Evolutionary conservation across 2,797 vertebrate genomes (phyloP), one percentile per base, ranked within the genome.

Genomic region (Fundulus diaphanus): DNA sequence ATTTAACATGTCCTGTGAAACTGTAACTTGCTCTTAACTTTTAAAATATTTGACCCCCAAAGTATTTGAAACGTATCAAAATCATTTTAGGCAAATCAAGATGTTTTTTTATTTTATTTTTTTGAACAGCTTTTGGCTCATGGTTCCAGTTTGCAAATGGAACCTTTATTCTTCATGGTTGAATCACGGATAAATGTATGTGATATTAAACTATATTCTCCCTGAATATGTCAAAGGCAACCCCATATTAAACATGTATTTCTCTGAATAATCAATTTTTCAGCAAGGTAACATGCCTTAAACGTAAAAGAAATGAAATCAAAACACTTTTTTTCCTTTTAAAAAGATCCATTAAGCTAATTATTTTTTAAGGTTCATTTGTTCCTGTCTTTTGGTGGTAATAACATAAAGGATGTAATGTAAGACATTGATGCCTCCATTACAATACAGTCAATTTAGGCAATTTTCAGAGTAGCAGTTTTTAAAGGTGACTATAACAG

Each of bases 381-480:
- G 29, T 31, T 59, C 33, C 31, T 33, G 57, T 65, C 22, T 65
- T 40, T 65, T 65, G 35, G 31, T 13, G 59, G 35, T 65, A 40
- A 9, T 40, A 24, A 65, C 7, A 35, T 37, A 22, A 63, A 46
- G 44, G 7, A 46, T 46, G 44, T 46, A 46, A 46, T 46, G 16
- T 13, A 35, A 35, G 42, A 9, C 29, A 74, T 71, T 6, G 33
- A 37, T 16, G 24, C 37, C 33, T 82, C 35, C 63, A 22, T 78
- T 77, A 27, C 51, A 6, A 77, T 0, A 65, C 3, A 77, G 49
- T 42, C 49, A 46, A 35, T 69, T 70, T 49, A 69, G 40, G 63
- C 48, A 16, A 65, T 66, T 69, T 87, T 90, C 87, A 85, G 77
- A 89, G 85, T 88, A 63, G 72, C 76, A 79, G 76, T 61, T 72